Evolutionary conservation across 37 sponge, comb jelly and placozoan species (phyloP).

Genomic region (Bolinopsis microptera): DNA sequence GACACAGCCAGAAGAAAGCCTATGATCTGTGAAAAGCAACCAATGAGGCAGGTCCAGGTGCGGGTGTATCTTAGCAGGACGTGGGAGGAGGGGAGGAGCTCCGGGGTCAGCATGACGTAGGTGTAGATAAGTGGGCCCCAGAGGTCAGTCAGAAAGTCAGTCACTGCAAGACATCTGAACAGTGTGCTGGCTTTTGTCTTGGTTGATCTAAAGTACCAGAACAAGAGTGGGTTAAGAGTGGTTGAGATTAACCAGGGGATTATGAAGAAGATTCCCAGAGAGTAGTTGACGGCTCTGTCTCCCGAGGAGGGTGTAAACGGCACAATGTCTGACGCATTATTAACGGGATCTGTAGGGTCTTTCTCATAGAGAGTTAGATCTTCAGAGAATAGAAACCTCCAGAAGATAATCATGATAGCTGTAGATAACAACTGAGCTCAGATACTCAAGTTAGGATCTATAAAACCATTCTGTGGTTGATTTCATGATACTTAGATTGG

Average conservation of each 20-base stretch:
- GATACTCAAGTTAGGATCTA: too few relatives aligned
- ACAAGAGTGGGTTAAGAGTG: neutral
- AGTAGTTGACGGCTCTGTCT: neutral
- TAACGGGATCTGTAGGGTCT: neutral
- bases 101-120: neutral
- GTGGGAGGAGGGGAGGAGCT: neutral
- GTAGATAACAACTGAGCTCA: too few relatives aligned
- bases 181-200: neutral
- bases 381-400: neutral
- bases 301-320: neutral
- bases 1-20: neutral
- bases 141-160: neutral
- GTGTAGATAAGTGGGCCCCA: neutral
- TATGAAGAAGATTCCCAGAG: neutral
- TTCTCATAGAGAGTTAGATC: neutral
- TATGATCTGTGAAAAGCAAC: neutral
- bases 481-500: too few relatives aligned
- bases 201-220: neutral
- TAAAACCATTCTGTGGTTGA: too few relatives aligned
- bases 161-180: neutral
- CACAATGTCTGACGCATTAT: neutral
- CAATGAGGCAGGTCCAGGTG: neutral
- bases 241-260: neutral
- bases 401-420: neutral
- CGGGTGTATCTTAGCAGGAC: neutral